phyloP scores from a whole-genome alignment of 2,797 vertebrate species.

The Mareca strepera region DNA sequence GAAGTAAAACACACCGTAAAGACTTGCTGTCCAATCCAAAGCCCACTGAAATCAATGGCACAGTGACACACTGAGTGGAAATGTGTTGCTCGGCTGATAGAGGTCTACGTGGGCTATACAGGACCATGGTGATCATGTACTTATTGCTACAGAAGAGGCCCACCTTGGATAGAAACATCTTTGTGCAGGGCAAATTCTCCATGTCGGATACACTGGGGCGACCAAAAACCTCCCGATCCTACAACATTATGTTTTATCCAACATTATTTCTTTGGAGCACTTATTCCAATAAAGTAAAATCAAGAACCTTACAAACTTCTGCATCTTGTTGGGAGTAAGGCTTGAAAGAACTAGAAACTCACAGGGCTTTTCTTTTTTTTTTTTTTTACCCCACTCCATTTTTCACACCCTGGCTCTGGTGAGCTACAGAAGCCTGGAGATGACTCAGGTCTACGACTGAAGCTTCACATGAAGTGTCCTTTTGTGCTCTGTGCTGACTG shows the following conservation, averaged over 20 bases:
- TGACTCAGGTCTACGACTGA: neutral
- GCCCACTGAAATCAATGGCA: fast-evolving
- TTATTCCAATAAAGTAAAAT: neutral
- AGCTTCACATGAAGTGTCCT: neutral
- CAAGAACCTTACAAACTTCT: neutral
- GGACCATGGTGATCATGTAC: fast-evolving
- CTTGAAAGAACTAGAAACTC: neutral
- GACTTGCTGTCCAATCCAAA: neutral
- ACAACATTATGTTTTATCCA: neutral
- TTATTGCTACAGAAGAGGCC: neutral
- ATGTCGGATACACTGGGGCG: fast-evolving
- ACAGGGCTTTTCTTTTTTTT: no score
- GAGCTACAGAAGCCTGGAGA: neutral
- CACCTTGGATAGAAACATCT: neutral
- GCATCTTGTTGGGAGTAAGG: fast-evolving
- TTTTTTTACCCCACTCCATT: neutral
- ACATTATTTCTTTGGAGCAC: neutral
- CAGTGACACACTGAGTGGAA: fast-evolving
- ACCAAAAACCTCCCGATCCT: neutral
- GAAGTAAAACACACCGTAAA: neutral
- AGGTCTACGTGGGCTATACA: fast-evolving
- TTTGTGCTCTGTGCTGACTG: neutral
- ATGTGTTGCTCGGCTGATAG: fast-evolving
- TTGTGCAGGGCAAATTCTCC: neutral
- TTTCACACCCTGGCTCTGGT: neutral